These are phyloP conservation scores for Macrosteles quadrilineatus DNA, from an alignment of 1,140 invertebrate genomes.

Conservation along the genomic window DNA sequence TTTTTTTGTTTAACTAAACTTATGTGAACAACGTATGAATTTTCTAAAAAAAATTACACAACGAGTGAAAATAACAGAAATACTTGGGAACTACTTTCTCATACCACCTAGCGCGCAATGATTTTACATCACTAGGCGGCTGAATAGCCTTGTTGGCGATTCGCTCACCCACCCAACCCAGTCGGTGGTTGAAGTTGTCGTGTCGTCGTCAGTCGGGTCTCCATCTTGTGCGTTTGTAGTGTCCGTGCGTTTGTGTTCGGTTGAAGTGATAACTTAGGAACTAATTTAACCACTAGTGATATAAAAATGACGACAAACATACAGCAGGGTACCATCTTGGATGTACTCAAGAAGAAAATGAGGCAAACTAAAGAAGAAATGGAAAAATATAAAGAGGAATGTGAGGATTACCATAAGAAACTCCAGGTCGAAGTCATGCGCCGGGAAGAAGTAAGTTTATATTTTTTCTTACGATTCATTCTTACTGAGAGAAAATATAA, in stretches of 20 bases:
- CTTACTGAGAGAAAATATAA: no score
- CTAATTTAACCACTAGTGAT: constrained; percentile 23
- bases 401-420: constrained; percentile 88
- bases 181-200: constrained; percentile 3
- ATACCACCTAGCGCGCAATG: constrained; percentile 32
- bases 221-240: constrained; percentile 26
- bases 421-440: constrained; percentile 87
- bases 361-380: constrained; percentile 96
- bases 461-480: no score
- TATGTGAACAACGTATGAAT: no score
- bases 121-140: constrained; percentile 12
- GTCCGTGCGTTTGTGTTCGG: constrained; percentile 23
- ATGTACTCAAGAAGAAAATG: constrained; percentile 99
- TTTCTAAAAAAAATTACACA: no score
- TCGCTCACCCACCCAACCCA: background rate
- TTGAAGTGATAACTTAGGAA: constrained; percentile 21
- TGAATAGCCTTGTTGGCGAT: constrained; percentile 25
- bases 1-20: no score
- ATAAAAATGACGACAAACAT: constrained; percentile 80
- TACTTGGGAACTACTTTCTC: constrained; percentile 34
- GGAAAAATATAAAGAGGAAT: constrained; percentile 96
- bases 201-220: constrained; percentile 15
- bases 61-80: background rate
- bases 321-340: constrained; percentile 83
- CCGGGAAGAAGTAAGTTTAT: constrained; percentile 88